Percentiles rank a stretch among this genome's conserved stretches.
These are phyloP conservation scores for Grapholita molesta DNA, from an alignment of 1,140 invertebrate species.

Conservation along the genomic window DNA sequence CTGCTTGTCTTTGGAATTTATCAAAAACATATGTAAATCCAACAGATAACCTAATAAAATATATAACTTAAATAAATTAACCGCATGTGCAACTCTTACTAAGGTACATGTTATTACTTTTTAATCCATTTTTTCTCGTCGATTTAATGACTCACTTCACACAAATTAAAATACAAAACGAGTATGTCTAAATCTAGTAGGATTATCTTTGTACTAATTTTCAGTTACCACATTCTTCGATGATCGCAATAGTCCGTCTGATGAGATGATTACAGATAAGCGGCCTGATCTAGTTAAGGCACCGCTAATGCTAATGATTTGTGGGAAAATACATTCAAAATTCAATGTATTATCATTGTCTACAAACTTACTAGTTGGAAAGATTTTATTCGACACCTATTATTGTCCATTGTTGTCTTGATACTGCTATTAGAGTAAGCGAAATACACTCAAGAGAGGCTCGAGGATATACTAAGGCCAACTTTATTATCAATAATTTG, in stretches of 20 bases:
- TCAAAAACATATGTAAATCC: too few relatives aligned
- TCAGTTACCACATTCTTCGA: not conserved
- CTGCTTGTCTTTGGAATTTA: too few relatives aligned
- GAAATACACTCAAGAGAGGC: too few relatives aligned
- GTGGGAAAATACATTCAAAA: slow-evolving; percentile 13
- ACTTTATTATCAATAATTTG: not conserved
- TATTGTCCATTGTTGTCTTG: not conserved
- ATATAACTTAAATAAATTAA: too few relatives aligned
- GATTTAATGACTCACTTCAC: not conserved
- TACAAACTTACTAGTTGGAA: not conserved
- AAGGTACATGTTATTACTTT: too few relatives aligned
- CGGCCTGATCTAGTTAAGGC: slow-evolving; percentile 26
- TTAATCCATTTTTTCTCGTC: too few relatives aligned
- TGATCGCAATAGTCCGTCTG: slow-evolving; percentile 15
- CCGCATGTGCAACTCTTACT: too few relatives aligned
- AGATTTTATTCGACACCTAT: not conserved
- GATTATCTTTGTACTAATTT: not conserved
- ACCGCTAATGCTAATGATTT: slow-evolving; percentile 13
- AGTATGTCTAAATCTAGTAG: too few relatives aligned
- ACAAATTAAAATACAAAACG: too few relatives aligned
- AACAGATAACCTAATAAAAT: too few relatives aligned
- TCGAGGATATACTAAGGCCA: too few relatives aligned
- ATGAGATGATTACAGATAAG: slow-evolving; percentile 32
- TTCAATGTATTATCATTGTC: not conserved
- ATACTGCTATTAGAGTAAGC: not conserved